Conservation (phyloP, 2,888 invertebrate species). For the Noctua pronuba region DNA sequence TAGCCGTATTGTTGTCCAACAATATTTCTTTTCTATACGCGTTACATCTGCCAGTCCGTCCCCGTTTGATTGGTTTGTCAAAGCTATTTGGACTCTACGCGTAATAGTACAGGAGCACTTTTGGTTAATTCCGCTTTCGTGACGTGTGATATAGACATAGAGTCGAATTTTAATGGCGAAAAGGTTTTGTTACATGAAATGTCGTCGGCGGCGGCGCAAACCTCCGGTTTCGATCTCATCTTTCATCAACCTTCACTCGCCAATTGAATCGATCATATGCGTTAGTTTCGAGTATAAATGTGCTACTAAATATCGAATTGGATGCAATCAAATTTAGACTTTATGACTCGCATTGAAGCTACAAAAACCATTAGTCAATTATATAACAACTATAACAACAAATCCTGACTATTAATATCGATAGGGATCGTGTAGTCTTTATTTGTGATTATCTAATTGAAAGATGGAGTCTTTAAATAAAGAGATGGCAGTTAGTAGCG, state of each 20-base stretch:
- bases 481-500: constrained; percentile 65
- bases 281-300: constrained; percentile 47
- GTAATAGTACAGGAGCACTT: constrained; percentile 69
- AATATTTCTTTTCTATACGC: constrained; percentile 74
- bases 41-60: constrained; percentile 80
- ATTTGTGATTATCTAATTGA: constrained; percentile 71
- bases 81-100: constrained; percentile 74
- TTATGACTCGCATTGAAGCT: constrained; percentile 9
- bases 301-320: constrained; percentile 49
- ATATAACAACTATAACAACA: constrained; percentile 14
- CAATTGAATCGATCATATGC: constrained; percentile 68
- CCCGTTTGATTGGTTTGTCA: constrained; percentile 63
- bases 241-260: constrained; percentile 81
- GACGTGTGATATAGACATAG: constrained; percentile 78
- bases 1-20: constrained; percentile 84
- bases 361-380: constrained; percentile 20
- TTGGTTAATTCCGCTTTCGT: constrained; percentile 70
- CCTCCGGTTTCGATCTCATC: constrained; percentile 81
- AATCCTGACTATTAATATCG: constrained; percentile 50
- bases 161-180: constrained; percentile 87
- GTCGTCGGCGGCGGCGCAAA: constrained; percentile 74
- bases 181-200: constrained; percentile 83
- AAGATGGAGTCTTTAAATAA: constrained; percentile 63
- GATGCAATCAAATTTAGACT: constrained; percentile 26
- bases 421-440: constrained; percentile 53